Evolutionary conservation across 2,888 invertebrate genomes (phyloP), one percentile per base, ranked within the genome.

Genomic region (Caradrina kadenii): DNA sequence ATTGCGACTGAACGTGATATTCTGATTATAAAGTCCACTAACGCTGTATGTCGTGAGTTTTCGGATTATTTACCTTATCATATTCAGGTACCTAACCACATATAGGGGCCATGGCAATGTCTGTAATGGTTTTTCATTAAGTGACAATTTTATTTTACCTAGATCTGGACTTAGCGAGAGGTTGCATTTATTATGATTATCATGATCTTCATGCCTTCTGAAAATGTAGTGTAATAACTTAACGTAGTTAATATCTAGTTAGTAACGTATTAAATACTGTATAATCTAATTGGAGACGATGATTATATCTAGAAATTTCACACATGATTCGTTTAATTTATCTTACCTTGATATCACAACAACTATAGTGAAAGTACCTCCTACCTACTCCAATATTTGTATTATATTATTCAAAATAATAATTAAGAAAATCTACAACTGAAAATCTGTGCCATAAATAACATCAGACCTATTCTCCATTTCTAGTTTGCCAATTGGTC

Each of bases 11-110:
- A 61, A 26, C 17, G 21, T 7, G 59, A 13, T 8, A 35, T 22
- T 69, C 53, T 59, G 48, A 50, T 11, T 31, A 59, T 49, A 31
- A 22, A 55, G 10, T 21, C 31, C 42, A 11, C 17, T 54, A 54
- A 45, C 52, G 5, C 22, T 42, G 6, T n/a, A 35, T 39, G 21
- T 49, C 11, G 48, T 56, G 48, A 31, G 13, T 55, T 55, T 21
- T 8, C 13, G 7, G 35, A 53, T 49, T 53, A 42, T 63, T 35
- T 53, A 22, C 17, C 42, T n/a, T 42, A 53, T 58, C 13, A 26
- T 76, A 52, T 68, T 22, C 4, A 4, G 26, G 26, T 26, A 26
- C 26, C 26, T 26, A 26, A 26, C 4, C 4, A 26, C 4, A 4
- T 55, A 56, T 56, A 31, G 42, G n/a, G 52, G 45, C 31, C 48